Percentiles rank a stretch among this genome's conserved stretches.
Evolutionary conservation across 1,140 invertebrate genomes (phyloP).

Genomic region (Zaprionus ghesquierei): DNA sequence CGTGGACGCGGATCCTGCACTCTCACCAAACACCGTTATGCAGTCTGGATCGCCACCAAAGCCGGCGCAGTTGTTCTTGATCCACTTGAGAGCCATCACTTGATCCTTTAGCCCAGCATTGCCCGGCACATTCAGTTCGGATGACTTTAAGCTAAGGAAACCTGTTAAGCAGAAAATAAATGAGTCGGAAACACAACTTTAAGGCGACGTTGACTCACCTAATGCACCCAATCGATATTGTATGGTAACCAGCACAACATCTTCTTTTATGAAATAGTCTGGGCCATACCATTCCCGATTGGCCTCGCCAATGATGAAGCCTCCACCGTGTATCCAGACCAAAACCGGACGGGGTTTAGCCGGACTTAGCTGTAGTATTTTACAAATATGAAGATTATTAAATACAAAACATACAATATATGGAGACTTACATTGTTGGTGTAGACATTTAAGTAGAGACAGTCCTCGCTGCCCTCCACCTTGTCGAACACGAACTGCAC

Average conservation of each 20-base stretch:
- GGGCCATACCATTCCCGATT: slow-evolving; percentile 82
- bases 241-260: slow-evolving; percentile 83
- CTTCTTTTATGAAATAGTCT: slow-evolving; percentile 85
- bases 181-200: neutral
- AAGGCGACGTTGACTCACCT: slow-evolving; percentile 52
- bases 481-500: slow-evolving; percentile 62
- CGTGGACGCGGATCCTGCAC: slow-evolving; percentile 83
- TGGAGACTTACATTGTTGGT: slow-evolving; percentile 85
- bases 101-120: slow-evolving; percentile 87
- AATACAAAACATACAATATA: neutral
- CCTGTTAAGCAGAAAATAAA: slow-evolving; percentile 38
- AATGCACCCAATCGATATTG: slow-evolving; percentile 84
- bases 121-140: slow-evolving; percentile 83
- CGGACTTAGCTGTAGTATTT: slow-evolving; percentile 63
- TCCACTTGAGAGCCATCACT: slow-evolving; percentile 86
- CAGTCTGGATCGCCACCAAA: slow-evolving; percentile 84
- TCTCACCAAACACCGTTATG: slow-evolving; percentile 83
- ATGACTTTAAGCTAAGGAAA: slow-evolving; percentile 65
- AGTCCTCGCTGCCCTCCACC: slow-evolving; percentile 86
- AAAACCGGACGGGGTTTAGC: slow-evolving; percentile 70
- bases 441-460: slow-evolving; percentile 88
- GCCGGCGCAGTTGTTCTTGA: slow-evolving; percentile 86
- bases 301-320: slow-evolving; percentile 84
- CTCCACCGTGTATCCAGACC: slow-evolving; percentile 87
- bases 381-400: neutral